phyloP scores from a whole-genome alignment of 30 jellyfish, hydroid and myxozoan species.

The Hydra vulgaris region DNA sequence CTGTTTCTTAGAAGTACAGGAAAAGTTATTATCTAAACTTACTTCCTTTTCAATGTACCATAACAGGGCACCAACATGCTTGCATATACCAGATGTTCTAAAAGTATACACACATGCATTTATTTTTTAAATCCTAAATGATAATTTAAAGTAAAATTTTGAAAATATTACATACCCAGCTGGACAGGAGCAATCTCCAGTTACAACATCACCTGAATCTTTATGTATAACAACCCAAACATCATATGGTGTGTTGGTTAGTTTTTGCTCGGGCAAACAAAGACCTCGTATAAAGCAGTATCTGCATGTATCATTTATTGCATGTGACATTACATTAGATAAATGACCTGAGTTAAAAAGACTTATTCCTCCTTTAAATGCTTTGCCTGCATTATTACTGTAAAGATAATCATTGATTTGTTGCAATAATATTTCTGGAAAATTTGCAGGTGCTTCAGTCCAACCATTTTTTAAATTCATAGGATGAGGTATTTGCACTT shows the following conservation, averaged over 20 bases:
- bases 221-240: conserved; percentile 20
- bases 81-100: conserved; percentile 14
- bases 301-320: neutral
- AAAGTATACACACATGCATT: neutral
- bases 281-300: conserved; percentile 9
- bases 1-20: conserved; percentile 15
- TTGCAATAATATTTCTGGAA: conserved; percentile 8
- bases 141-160: no score
- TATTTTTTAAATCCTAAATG: neutral
- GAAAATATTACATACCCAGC: conserved; percentile 17
- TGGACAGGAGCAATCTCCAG: conserved; percentile 14
- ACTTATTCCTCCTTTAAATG: conserved; percentile 20
- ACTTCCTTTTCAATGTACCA: conserved; percentile 24
- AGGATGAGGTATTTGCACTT: conserved; percentile 4
- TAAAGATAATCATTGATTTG: neutral
- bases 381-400: conserved; percentile 18
- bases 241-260: neutral
- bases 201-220: conserved; percentile 2
- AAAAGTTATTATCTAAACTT: neutral
- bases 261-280: conserved; percentile 13
- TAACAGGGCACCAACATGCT: conserved; percentile 18
- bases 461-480: neutral
- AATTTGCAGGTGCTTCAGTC: conserved; percentile 5
- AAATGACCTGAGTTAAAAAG: neutral
- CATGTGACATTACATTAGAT: neutral